These are phyloP conservation scores for Oriolus oriolus DNA, from an alignment of 2,113 vertebrate genomes.

Conservation along the genomic window DNA sequence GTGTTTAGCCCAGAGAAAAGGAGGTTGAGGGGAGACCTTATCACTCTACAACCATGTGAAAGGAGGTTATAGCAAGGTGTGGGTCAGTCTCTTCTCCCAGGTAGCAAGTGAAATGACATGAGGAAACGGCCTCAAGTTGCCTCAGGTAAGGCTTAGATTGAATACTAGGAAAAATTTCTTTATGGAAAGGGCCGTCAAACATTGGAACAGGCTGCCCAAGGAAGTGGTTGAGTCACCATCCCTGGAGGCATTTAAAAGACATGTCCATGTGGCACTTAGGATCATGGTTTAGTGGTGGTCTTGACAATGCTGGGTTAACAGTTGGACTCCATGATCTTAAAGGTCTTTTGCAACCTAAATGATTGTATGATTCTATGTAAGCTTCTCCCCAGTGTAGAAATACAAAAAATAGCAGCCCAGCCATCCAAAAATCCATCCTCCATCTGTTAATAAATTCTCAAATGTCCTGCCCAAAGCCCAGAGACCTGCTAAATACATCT, in stretches of 20 bases:
- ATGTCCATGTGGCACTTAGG: background rate
- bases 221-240: background rate
- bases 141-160: background rate
- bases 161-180: background rate
- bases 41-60: background rate
- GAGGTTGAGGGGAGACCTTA: background rate
- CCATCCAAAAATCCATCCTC: background rate
- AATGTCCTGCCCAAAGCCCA: background rate
- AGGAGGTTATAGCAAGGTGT: background rate
- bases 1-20: background rate
- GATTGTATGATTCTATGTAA: background rate
- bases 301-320: background rate
- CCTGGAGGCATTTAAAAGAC: background rate
- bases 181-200: background rate
- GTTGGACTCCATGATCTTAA: background rate
- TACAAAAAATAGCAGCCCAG: background rate
- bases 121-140: background rate
- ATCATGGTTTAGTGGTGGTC: background rate
- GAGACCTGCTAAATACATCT: background rate
- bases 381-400: background rate
- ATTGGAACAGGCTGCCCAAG: background rate
- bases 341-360: background rate
- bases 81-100: background rate
- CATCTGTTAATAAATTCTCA: background rate
- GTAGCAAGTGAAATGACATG: background rate